phyloP scores from a whole-genome alignment of 2,888 invertebrate species.

The Allacma fusca region DNA sequence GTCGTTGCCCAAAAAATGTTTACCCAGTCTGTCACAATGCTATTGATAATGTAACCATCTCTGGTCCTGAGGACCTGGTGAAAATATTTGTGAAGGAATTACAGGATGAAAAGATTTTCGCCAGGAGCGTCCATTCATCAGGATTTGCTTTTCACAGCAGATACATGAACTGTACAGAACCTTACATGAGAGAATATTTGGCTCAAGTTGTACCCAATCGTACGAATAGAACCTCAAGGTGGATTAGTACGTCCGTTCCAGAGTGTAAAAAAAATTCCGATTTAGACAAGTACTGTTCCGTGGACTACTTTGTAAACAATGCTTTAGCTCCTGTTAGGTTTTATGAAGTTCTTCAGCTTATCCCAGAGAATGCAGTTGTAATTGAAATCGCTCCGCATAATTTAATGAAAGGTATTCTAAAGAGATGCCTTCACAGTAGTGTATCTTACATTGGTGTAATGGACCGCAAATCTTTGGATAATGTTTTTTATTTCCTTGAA shows the following conservation, averaged over 20 bases:
- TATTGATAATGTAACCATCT: slow-evolving; percentile 89
- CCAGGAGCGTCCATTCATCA: slow-evolving; percentile 82
- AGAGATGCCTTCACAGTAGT: slow-evolving; percentile 66
- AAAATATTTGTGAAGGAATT: slow-evolving; percentile 74
- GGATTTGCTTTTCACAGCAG: slow-evolving; percentile 92
- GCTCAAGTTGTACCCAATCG: slow-evolving; percentile 72
- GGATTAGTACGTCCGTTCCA: slow-evolving; percentile 69
- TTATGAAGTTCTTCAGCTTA: slow-evolving; percentile 68
- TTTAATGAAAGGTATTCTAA: slow-evolving; percentile 68
- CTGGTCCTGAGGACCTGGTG: slow-evolving; percentile 80
- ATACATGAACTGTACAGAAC: slow-evolving; percentile 85
- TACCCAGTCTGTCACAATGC: slow-evolving; percentile 94
- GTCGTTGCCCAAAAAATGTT: slow-evolving; percentile 78
- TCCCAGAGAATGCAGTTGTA: slow-evolving; percentile 68
- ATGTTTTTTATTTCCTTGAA: slow-evolving; percentile 71
- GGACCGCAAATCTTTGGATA: slow-evolving; percentile 67
- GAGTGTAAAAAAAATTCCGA: slow-evolving; percentile 66
- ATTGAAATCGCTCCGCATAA: slow-evolving; percentile 66
- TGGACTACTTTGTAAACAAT: slow-evolving; percentile 69
- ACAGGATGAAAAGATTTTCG: slow-evolving; percentile 79
- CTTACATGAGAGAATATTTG: slow-evolving; percentile 77
- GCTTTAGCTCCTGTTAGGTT: slow-evolving; percentile 67
- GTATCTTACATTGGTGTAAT: slow-evolving; percentile 67
- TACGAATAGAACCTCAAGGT: slow-evolving; percentile 65
- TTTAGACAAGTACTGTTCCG: slow-evolving; percentile 67